Evolutionary conservation across 2,797 vertebrate species (phyloP).

Genomic region (Florisuga fusca): DNA sequence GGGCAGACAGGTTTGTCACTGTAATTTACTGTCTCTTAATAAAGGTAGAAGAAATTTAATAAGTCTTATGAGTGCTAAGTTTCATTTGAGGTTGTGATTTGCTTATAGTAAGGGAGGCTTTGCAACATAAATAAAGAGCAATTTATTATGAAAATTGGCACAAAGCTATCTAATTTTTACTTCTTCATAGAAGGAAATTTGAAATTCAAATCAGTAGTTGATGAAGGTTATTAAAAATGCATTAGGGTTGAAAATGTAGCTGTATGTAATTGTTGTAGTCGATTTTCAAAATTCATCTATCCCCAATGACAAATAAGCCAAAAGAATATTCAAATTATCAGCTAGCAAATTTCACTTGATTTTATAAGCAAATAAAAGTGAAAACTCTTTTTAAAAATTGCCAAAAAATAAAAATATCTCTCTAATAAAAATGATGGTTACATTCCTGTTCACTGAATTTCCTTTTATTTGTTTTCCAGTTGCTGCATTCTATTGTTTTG

Average conservation of each 20-base stretch:
- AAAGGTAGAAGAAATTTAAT: background rate
- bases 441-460: background rate
- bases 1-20: slow-evolving; percentile 8
- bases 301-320: slow-evolving; percentile 67
- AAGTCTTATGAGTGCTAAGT: slow-evolving; percentile 20
- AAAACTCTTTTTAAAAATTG: slow-evolving; percentile 44
- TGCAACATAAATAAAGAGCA: slow-evolving; percentile 63
- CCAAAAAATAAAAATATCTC: background rate
- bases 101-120: slow-evolving; percentile 52
- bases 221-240: slow-evolving; percentile 80
- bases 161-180: slow-evolving; percentile 64
- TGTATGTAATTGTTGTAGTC: slow-evolving; percentile 76
- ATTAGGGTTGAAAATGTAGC: slow-evolving; percentile 78
- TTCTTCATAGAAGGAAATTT: slow-evolving; percentile 72
- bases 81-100: slow-evolving; percentile 63
- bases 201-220: slow-evolving; percentile 78
- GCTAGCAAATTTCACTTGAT: slow-evolving; percentile 72
- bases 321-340: slow-evolving; percentile 72
- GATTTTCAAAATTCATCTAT: slow-evolving; percentile 78
- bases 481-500: background rate
- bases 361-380: slow-evolving; percentile 61
- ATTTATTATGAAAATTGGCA: slow-evolving; percentile 67
- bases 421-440: background rate
- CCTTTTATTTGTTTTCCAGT: background rate
- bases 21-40: slow-evolving; percentile 22